Evolutionary conservation across 2,797 vertebrate species (phyloP), one percentile per base, ranked within the genome.

Genomic region (Clamator glandarius): DNA sequence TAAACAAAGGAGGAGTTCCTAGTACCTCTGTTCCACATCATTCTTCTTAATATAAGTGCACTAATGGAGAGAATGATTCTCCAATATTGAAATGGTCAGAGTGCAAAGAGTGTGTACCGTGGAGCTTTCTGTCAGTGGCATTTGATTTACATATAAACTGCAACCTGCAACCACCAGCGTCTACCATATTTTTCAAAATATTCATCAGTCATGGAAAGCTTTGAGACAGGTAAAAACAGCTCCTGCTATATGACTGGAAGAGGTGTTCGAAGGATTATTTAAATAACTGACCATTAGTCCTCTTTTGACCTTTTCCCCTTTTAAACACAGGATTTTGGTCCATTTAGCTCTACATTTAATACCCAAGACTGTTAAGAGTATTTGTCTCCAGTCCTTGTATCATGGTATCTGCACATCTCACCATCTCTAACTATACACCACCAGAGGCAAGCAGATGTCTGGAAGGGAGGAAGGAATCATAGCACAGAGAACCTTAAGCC

Each of bases 1-100:
- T 95, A 95, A 97, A 97, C 95, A 97, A 93, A 96, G 58, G 59
- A 80, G 83, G 62, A 87, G 76, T 17, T 80, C 52, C 57, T n/a
- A 58, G 80, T 80, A 39, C 35, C 89, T 75, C 91, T 89, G 89
- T 57, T 96, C 72, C 64, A 83, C 62, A 79, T 92, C 92, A 79
- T 82, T 64, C 94, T 73, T 90, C 91, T 58, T n/a, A 55, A 68
- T 26, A n/a, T 9, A 41, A 94, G 76, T 48, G 85, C 23, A 29
- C 73, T 93, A 75, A 93, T 33, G 90, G 88, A 88, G 67, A 69
- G 81, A 80, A 72, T 18, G n/a, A 64, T 46, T 80, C 68, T 29
- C 6, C 35, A 26, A 5, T 6, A 48, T 4, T 28, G 23, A n/a
- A 77, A 82, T 11, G 31, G 44, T 46, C 66, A 55, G 86, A 80